Conservation (phyloP, 2,797 vertebrate species). For the Esox lucius region DNA sequence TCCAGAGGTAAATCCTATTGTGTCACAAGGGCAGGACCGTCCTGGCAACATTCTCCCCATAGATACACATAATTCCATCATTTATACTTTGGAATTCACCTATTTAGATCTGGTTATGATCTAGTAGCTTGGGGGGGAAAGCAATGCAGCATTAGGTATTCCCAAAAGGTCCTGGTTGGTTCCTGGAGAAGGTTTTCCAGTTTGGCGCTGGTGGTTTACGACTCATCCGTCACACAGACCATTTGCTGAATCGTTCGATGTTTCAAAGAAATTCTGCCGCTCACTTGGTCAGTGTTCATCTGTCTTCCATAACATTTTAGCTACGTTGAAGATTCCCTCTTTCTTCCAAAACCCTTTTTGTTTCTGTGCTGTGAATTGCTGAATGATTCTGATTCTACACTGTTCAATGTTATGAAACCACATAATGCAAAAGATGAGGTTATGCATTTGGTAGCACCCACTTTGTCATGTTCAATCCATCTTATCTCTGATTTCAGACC, state of each 20-base stretch:
- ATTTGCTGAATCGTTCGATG: neutral
- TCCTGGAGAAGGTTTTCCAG: neutral
- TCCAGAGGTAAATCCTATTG: constrained; percentile 83
- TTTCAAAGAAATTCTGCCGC: too few relatives aligned
- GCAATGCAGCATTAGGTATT: neutral
- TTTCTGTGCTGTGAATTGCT: too few relatives aligned
- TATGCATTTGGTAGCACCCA: neutral
- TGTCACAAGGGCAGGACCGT: neutral
- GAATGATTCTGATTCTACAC: too few relatives aligned
- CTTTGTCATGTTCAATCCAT: neutral
- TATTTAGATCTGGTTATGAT: neutral
- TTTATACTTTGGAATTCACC: neutral
- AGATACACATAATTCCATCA: neutral
- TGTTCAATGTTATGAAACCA: too few relatives aligned
- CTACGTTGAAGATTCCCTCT: constrained; percentile 23
- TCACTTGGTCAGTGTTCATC: constrained; percentile 58
- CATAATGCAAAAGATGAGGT: neutral
- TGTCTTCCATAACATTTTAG: constrained; percentile 13
- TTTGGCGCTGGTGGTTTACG: neutral
- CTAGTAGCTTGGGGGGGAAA: neutral
- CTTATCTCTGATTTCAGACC: neutral
- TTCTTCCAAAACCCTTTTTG: neutral
- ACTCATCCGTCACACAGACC: neutral
- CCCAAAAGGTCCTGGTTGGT: too few relatives aligned
- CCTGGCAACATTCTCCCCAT: neutral